Base-by-base conservation (phyloP, 2,888 invertebrate species). In the Linyphia triangularis region DNA sequence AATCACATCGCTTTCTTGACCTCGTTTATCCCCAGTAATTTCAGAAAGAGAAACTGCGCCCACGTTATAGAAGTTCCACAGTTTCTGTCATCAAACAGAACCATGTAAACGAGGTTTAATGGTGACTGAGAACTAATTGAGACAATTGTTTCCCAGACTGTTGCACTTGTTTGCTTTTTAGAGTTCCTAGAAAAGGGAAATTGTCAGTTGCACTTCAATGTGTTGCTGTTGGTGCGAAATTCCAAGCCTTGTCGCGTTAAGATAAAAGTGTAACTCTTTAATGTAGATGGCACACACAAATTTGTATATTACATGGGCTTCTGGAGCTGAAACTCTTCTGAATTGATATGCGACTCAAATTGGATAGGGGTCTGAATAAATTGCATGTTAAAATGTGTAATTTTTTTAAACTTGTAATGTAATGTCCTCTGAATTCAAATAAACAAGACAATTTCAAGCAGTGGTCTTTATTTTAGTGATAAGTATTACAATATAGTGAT, bases 71-170 rank as follows among this genome's bases (percentile, higher is more conserved):
- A 37, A 22, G 61, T 33, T 30, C 40, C 65, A 30, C 63, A 40
- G 30, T 65, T 22, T n/a, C 69, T 77, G 75, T 77, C 65, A 84
- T 84, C 75, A 30, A 19, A 22, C 67, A 59, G 57, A 85, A 77
- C n/a, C 37, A 67, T 77, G 84, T 67, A 84, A 84, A 84, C 67
- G 75, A 75, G 51, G 33, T 30, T 69, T 85, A 85, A 85, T 85
- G 37, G 67, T 69, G 57, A 77, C 33, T 40, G 59, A 37, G 57
- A 59, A 77, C 84, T 85, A 85, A 85, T 85, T 85, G 75, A 85
- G 77, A 85, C 84, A 85, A 85, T 85, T 77, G 83, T 51, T 83
- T 83, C 72, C 65, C 83, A 73, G 72, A 73, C 65, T 65, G 59
- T 57, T 83, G 51, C 75, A 67, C 57, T 61, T 81, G 33, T 81